A percentile compares a stretch with the other conserved stretches of the same genome.
These are phyloP conservation scores for Formica exsecta DNA, from an alignment of 1,140 invertebrate species.

Conservation along the genomic window DNA sequence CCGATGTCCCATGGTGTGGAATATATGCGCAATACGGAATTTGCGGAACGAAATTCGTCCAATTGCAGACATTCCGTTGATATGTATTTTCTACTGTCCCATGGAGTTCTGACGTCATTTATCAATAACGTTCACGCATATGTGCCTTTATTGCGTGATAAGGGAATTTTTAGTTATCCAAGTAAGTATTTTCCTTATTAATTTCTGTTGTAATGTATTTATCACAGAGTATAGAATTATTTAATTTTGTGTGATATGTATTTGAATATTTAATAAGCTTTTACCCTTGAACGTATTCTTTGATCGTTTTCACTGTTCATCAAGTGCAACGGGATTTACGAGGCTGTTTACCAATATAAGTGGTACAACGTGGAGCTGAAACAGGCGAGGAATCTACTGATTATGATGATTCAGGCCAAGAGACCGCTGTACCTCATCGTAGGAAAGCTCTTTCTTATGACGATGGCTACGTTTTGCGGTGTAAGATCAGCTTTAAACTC, in stretches of 20 bases:
- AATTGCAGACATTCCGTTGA: too few species aligned
- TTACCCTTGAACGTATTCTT: background rate
- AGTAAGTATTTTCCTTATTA: background rate
- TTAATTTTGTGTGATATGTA: constrained; percentile 1
- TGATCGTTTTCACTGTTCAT: background rate
- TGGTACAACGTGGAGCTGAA: constrained; percentile 2
- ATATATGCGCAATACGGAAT: too few species aligned
- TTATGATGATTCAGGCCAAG: constrained; percentile 9
- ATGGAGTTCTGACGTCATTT: too few species aligned
- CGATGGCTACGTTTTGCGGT: constrained; percentile 19
- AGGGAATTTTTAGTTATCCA: constrained; percentile 16
- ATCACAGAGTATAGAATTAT: background rate
- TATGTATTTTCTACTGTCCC: too few species aligned
- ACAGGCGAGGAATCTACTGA: background rate
- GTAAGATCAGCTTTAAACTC: background rate
- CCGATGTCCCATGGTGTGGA: too few species aligned
- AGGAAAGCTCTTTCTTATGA: constrained; percentile 38
- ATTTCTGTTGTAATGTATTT: background rate
- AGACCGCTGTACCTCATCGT: constrained; percentile 10
- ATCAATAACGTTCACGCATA: too few species aligned
- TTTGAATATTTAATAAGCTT: constrained; percentile 4
- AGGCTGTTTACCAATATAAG: background rate
- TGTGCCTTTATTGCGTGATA: too few species aligned
- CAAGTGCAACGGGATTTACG: constrained; percentile 13
- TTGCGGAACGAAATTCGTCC: too few species aligned